Base-by-base conservation (phyloP, 2,888 invertebrate genomes). In the Polyommatus icarus region DNA sequence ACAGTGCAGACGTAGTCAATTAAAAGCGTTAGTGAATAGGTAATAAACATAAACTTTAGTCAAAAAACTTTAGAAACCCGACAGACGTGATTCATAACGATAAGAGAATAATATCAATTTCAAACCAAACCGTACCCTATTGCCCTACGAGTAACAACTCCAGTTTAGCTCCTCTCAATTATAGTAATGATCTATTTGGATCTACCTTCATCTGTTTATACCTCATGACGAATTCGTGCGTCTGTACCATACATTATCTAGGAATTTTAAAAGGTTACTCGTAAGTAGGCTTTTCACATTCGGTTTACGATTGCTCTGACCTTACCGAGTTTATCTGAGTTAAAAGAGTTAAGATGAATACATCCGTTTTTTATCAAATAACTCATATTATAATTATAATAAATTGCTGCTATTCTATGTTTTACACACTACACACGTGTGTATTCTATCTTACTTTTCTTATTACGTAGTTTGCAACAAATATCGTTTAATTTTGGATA, bases 201-300 rank as follows among this genome's bases (percentile, higher is more conserved):
- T 92, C 92, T 93, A 91, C 93, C 93, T 94, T 93, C 91, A 90
- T 86, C 87, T 85, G 91, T 91, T 93, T 93, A 93, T 93, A 92
- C 91, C 87, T 88, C 89, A 92, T 93, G 93, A 93, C 90, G 92
- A 81, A 81, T 81, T 80, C 83, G 84, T 85, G 84, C 86, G 85
- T 87, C 84, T 80, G 83, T 84, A 86, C 87, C 89, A 88, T 90
- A 90, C 89, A 90, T 91, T 92, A 91, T 91, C 89, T 88, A 83
- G 92, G 92, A 92, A 93, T 93, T 92, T 92, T 92, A 92, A 93
- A 94, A 93, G 93, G 87, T 87, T 83, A 86, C 87, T 87, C 85
- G 83, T 85, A 82, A 81, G 81, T 80, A 81, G 80, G 78, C 78
- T 80, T 80, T 80, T 78, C 80, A 78, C 79, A 79, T 79, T 80